These are phyloP conservation scores for Aphyosemion australe DNA, from an alignment of 2,113 vertebrate species.

Conservation along the genomic window DNA sequence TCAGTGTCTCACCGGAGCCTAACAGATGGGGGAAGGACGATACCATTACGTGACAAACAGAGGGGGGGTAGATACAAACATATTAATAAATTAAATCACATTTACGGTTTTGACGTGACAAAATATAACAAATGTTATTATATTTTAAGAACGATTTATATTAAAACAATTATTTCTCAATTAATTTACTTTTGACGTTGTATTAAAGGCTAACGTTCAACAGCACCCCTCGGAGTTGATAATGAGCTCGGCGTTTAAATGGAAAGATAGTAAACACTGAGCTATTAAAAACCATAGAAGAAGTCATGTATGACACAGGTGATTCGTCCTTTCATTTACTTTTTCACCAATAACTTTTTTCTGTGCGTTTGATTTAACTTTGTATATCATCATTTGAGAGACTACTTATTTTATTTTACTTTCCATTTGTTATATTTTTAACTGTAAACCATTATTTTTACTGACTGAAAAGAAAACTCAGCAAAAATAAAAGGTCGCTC, in stretches of 20 bases:
- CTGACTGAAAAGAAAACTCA: background rate
- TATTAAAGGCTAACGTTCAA: too few species aligned
- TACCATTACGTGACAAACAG: constrained; percentile 55
- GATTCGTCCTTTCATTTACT: background rate
- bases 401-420: background rate
- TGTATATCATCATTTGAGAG: background rate
- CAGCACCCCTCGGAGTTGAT: constrained; percentile 2
- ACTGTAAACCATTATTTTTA: background rate
- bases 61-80: constrained; percentile 3
- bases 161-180: rapidly evolving
- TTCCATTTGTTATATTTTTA: background rate
- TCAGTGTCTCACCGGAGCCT: constrained; percentile 66
- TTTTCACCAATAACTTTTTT: background rate
- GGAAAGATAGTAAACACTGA: constrained; percentile 62
- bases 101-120: rapidly evolving
- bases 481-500: background rate
- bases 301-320: constrained; percentile 2
- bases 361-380: background rate
- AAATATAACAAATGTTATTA: rapidly evolving
- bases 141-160: rapidly evolving
- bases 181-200: background rate
- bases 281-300: constrained; percentile 7
- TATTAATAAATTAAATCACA: background rate
- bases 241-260: constrained; percentile 72
- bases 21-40: constrained; percentile 80